phyloP scores from a whole-genome alignment of 2,888 invertebrate genomes.

The Osedax frankpressi region DNA sequence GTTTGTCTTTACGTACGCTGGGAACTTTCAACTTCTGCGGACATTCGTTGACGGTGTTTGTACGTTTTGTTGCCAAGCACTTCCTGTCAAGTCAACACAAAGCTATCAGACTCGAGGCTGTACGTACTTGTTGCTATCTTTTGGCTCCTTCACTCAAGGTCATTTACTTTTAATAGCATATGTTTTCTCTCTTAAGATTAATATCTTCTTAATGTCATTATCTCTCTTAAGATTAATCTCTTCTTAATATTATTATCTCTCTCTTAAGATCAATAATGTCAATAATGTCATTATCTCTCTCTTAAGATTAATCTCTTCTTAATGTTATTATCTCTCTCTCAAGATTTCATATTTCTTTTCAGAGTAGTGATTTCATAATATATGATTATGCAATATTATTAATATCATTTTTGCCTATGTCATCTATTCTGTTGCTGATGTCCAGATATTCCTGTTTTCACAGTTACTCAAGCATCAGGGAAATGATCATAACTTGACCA shows the following conservation, averaged over 20 bases:
- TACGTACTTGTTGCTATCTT: slow-evolving; percentile 78
- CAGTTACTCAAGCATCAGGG: neutral
- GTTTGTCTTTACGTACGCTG: slow-evolving; percentile 78
- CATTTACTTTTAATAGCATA: too few species aligned
- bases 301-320: too few species aligned
- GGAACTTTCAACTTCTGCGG: slow-evolving; percentile 78
- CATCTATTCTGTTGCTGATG: too few species aligned
- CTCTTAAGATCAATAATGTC: too few species aligned
- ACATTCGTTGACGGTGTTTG: slow-evolving; percentile 77
- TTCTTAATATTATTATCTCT: too few species aligned
- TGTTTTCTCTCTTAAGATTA: neutral
- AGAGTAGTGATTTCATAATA: too few species aligned
- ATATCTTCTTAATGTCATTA: neutral
- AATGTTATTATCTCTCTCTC: too few species aligned
- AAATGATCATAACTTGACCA: slow-evolving; percentile 52
- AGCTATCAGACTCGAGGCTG: slow-evolving; percentile 82
- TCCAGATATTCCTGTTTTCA: too few species aligned
- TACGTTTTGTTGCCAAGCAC: slow-evolving; percentile 78
- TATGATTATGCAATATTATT: too few species aligned
- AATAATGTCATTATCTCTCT: too few species aligned
- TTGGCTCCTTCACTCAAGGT: slow-evolving; percentile 62
- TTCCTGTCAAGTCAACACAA: slow-evolving; percentile 79
- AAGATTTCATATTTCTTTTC: too few species aligned
- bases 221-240: neutral
- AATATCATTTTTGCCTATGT: too few species aligned